These are phyloP conservation scores for Coracopsis vasa DNA, from an alignment of 2,113 vertebrate species.

Conservation along the genomic window DNA sequence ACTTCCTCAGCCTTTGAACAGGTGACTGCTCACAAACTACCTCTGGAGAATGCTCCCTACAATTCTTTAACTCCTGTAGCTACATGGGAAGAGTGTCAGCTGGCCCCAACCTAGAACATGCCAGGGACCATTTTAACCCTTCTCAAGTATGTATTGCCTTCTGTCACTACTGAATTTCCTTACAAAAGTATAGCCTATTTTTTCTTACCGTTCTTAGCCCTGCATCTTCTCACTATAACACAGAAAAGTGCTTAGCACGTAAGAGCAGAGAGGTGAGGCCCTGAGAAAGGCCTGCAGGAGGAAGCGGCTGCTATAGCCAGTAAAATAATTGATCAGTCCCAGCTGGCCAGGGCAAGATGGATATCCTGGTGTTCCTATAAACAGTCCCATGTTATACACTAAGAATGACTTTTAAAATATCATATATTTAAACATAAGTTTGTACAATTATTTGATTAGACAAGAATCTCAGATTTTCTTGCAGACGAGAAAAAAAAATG, in stretches of 20 bases:
- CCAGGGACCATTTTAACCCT: background rate
- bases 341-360: background rate
- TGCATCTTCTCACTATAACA: background rate
- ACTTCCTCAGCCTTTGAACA: background rate
- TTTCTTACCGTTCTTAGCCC: background rate
- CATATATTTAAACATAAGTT: background rate
- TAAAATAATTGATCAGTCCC: background rate
- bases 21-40: background rate
- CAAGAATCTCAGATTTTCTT: background rate
- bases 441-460: background rate
- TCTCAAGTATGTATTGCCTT: background rate
- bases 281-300: background rate
- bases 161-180: background rate
- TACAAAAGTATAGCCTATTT: background rate
- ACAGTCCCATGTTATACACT: background rate
- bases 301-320: background rate
- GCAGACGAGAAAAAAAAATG: background rate
- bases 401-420: background rate
- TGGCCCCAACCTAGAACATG: background rate
- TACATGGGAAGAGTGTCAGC: background rate
- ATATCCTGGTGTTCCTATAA: background rate
- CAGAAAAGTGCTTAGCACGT: background rate
- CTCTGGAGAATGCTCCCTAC: background rate
- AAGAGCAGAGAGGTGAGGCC: background rate
- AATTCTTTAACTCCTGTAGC: background rate